Evolutionary conservation across 2,113 vertebrate genomes (phyloP).

Genomic region (Bolborhynchus lineola): DNA sequence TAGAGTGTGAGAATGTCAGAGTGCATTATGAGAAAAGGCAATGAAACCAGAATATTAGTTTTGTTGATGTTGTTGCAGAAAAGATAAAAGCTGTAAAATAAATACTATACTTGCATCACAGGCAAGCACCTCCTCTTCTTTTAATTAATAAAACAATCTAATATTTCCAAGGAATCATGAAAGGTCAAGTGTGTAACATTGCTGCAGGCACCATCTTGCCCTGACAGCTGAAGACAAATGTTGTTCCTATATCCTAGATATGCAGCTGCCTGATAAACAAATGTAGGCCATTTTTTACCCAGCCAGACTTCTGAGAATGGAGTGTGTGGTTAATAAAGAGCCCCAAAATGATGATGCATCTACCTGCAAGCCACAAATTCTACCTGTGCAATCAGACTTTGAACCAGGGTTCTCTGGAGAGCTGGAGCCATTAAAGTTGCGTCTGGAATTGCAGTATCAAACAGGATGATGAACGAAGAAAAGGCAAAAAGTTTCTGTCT

Average conservation of each 20-base stretch:
- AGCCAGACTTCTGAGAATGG: background rate
- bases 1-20: background rate
- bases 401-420: background rate
- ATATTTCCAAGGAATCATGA: background rate
- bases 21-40: background rate
- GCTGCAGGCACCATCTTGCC: background rate
- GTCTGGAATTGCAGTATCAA: background rate
- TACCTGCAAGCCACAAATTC: background rate
- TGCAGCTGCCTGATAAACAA: background rate
- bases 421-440: background rate
- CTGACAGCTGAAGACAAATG: background rate
- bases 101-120: background rate
- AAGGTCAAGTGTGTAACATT: background rate
- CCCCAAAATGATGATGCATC: background rate
- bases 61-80: background rate
- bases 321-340: background rate
- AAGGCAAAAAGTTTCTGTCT: background rate
- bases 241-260: background rate
- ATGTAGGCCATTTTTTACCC: background rate
- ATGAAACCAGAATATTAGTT: background rate
- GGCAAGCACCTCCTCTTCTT: accelerated
- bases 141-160: background rate
- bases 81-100: background rate
- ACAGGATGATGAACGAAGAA: background rate
- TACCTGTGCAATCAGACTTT: background rate